Base-by-base conservation (phyloP, 2,113 vertebrate species). In the Plotosus lineatus region DNA sequence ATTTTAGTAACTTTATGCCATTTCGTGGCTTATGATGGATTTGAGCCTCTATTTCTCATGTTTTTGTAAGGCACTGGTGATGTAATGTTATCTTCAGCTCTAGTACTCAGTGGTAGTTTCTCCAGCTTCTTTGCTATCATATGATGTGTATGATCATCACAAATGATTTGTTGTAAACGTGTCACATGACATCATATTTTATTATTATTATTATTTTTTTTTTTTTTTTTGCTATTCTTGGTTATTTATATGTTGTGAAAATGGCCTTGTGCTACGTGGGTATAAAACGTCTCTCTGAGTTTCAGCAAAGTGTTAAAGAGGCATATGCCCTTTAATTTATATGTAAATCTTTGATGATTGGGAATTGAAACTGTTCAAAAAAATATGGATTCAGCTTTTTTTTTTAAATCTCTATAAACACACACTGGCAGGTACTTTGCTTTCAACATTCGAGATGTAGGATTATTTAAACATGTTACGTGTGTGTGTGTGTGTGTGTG, bases 401-500 rank as follows among this genome's bases (percentile, higher is more conserved):
- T 76, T 56, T 6, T 6, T 19, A 0, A 9, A 56, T 14, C 48
- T n/a, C 21, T 7, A 4, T 36, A 28, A 15, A 28, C 19, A 3
- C 63, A 26, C 33, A 19, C 28, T 66, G 60, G 44, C 75, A n/a
- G 42, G 38, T 14, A 66, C 66, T 50, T 26, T 75, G 33, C 50
- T 26, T 75, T 58, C 8, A 66, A 40, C 21, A 40, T 21, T 63
- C 42, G 36, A 63, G 61, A 36, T 66, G 15, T 53, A 51, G 12
- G 66, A 15, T 77, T 58, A 58, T 31, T 28, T 42, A 31, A 78
- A 66, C 31, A 77, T 51, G 60, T 78, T 68, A 68, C 63, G 46
- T 15, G 10, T 12, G 28, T 1, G 71, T 66, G 26, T 28, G 15
- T 33, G 68, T 83, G 40, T 23, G 36, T 65, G 51, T 63, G 60